Percentiles rank a stretch among this genome's conserved stretches.
Conservation (phyloP, 1,140 invertebrate species). For the Battus philenor region DNA sequence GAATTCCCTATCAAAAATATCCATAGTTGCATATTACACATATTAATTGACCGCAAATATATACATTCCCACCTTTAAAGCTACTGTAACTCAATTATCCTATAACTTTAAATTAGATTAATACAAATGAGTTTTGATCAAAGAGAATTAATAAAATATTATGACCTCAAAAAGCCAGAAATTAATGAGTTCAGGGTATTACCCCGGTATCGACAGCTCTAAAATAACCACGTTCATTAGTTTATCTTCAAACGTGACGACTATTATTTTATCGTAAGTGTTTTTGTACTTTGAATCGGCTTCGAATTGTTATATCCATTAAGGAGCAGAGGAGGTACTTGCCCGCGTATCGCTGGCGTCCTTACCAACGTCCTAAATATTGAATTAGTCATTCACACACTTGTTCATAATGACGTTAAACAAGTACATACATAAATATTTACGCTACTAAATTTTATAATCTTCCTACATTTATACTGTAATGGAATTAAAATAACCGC, state of each 20-base stretch:
- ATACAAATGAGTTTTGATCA: too few relatives aligned
- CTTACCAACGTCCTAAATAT: slow-evolving; percentile 8
- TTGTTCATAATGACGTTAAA: neutral
- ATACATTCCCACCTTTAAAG: too few relatives aligned
- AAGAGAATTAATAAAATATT: too few relatives aligned
- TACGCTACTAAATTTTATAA: slow-evolving; percentile 1
- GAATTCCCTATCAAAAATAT: too few relatives aligned
- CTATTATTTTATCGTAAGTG: slow-evolving; percentile 34
- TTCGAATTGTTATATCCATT: neutral
- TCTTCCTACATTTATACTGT: too few relatives aligned
- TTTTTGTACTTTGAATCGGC: slow-evolving; percentile 32
- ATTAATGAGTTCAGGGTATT: slow-evolving; percentile 5
- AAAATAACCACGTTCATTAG: slow-evolving; percentile 34
- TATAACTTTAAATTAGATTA: too few relatives aligned
- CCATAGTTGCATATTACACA: too few relatives aligned
- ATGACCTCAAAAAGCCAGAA: slow-evolving; percentile 7
- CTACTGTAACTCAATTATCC: too few relatives aligned
- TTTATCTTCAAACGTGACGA: slow-evolving; percentile 40
- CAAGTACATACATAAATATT: neutral
- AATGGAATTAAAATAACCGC: too few relatives aligned
- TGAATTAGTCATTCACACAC: slow-evolving; percentile 1
- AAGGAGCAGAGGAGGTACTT: neutral
- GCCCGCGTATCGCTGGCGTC: slow-evolving; percentile 1
- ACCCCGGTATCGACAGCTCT: slow-evolving; percentile 16
- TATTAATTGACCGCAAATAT: too few relatives aligned